phyloP scores from a whole-genome alignment of 2,888 invertebrate species.

The Acronicta leporina region DNA sequence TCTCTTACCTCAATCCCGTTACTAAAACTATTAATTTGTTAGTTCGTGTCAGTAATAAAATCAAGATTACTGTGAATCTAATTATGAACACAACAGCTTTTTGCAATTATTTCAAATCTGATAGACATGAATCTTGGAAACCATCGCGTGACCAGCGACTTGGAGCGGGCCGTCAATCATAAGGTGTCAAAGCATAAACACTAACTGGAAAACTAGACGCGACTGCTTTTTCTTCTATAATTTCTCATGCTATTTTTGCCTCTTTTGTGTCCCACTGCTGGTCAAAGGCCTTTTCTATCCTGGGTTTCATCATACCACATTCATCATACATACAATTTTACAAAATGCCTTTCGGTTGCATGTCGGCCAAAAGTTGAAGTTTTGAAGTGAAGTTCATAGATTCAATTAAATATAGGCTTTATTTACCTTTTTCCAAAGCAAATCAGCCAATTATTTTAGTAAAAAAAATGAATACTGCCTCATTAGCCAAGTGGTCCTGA shows the following conservation, averaged over 20 bases:
- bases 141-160: slow-evolving; percentile 62
- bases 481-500: no score
- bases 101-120: slow-evolving; percentile 64
- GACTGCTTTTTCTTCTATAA: slow-evolving; percentile 27
- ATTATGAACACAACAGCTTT: slow-evolving; percentile 54
- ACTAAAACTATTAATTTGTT: slow-evolving; percentile 45
- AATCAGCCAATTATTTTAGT: no score
- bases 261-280: no score
- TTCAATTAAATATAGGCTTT: no score
- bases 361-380: no score
- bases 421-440: no score
- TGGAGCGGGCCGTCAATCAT: slow-evolving; percentile 56
- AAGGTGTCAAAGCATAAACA: slow-evolving; percentile 48
- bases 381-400: no score
- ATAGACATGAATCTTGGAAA: slow-evolving; percentile 60
- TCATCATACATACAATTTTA: no score
- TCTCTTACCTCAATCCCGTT: slow-evolving; percentile 38
- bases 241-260: slow-evolving; percentile 35
- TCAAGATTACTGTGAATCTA: slow-evolving; percentile 60
- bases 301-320: no score
- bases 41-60: slow-evolving; percentile 51
- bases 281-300: no score
- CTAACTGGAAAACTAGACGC: slow-evolving; percentile 32
- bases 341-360: no score
- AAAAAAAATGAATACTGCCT: no score